Base-by-base conservation (phyloP, 2,113 vertebrate species). In the Lota lota region DNA sequence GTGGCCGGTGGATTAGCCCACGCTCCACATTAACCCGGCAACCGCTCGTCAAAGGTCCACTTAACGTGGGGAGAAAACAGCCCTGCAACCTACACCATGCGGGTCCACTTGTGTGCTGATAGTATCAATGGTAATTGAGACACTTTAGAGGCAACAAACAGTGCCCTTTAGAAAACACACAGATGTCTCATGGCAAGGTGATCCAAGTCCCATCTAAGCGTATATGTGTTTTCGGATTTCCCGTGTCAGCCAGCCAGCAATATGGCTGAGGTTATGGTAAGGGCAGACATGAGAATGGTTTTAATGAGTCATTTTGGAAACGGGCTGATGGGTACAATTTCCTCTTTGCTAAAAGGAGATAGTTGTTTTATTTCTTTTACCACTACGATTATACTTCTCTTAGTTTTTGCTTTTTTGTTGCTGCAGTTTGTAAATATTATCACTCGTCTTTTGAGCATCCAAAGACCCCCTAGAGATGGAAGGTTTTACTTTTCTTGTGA, bases 1-100 rank as follows among this genome's bases (percentile, higher is more conserved):
- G 82, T 88, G 83, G 85, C 76, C 85, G 83, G 83, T 88, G 88
- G 88, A 90, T 91, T 90, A 90, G 81, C 86, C 78, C 84, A 70
- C 82, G 79, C 81, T 76, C 81, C 85, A 88, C 86, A 84, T 87
- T 87, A 85, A 87, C 86, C 85, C 84, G 77, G 77, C 83, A 84
- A 82, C 77, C 70, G 71, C 11, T 76, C 75, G 77, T 87, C 87
- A 83, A 88, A 82, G 75, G 75, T 75, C 78, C 80, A 83, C 80
- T 88, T 90, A 89, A 84, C 81, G 66, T 14, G 40, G 40, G 40
- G 8, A 85, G 40, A 33, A 33, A 33, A 6, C 28, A 59, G 69
- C 68, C 74, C 79, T 28, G 1, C 70, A 73, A 79, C 83, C 84
- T 69, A 68, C 76, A 1, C 65, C 59, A 22, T 36, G 64, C 24